Conservation (phyloP, 2,888 invertebrate species). For the Ditula angustiorana region DNA sequence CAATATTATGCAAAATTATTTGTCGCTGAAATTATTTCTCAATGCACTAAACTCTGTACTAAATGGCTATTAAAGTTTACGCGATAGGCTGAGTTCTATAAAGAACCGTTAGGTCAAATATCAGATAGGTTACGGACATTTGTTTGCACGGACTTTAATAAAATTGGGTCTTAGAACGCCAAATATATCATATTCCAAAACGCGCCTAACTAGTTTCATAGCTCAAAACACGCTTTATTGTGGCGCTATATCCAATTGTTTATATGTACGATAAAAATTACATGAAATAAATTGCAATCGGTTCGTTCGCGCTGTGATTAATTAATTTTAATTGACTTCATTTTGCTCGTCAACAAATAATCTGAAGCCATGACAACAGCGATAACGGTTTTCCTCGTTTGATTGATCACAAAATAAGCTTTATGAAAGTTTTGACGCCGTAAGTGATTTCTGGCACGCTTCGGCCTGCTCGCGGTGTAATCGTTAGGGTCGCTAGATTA, state of each 20-base stretch:
- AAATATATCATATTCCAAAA: no score
- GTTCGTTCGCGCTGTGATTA: slow-evolving; percentile 27
- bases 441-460: slow-evolving; percentile 3
- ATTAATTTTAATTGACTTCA: slow-evolving; percentile 34
- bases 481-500: slow-evolving; percentile 24
- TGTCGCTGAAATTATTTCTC: no score
- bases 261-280: neutral
- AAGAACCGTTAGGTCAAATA: no score
- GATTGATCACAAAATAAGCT: slow-evolving; percentile 35
- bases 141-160: no score
- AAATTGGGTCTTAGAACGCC: no score
- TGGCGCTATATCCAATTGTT: neutral
- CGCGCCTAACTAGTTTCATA: no score
- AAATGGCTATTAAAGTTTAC: no score
- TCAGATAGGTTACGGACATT: no score
- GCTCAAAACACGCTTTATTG: no score
- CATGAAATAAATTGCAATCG: slow-evolving; percentile 17
- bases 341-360: slow-evolving; percentile 28
- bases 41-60: no score
- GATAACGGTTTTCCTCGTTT: slow-evolving; percentile 35
- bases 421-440: slow-evolving; percentile 29
- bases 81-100: no score
- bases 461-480: slow-evolving; percentile 12
- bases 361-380: slow-evolving; percentile 29
- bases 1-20: no score